Evolutionary conservation across 2,113 vertebrate species (phyloP).

Genomic region (Willisornis vidua): DNA sequence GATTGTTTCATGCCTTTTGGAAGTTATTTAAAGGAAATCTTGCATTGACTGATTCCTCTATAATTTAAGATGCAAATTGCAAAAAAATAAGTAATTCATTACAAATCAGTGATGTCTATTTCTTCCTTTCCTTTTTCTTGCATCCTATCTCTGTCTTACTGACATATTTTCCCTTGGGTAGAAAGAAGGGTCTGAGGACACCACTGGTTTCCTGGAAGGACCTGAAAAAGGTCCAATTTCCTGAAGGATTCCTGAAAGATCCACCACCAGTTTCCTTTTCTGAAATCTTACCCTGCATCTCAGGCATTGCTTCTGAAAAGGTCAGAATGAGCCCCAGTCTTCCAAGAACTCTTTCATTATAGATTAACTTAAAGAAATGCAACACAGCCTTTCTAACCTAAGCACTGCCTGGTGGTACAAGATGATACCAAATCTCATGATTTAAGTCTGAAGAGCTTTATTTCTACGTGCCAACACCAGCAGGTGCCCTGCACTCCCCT

Average conservation of each 20-base stretch:
- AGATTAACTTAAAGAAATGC: neutral
- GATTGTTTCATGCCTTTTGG: accelerated
- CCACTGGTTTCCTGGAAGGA: neutral
- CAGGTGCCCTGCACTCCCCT: accelerated
- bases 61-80: neutral
- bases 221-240: neutral
- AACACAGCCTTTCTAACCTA: neutral
- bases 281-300: neutral
- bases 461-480: neutral
- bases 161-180: neutral
- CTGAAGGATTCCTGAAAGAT: neutral
- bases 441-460: neutral
- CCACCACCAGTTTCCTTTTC: neutral
- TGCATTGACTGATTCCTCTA: no score
- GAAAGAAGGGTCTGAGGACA: neutral
- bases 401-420: neutral
- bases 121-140: neutral
- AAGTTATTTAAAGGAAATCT: neutral
- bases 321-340: neutral
- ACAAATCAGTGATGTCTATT: neutral
- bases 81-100: neutral
- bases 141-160: neutral
- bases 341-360: neutral
- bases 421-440: accelerated
- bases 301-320: neutral